A percentile compares a stretch with the other conserved stretches of the same genome.
Evolutionary conservation across 2,113 vertebrate species (phyloP).

Genomic region (Mormyrus lacerda): DNA sequence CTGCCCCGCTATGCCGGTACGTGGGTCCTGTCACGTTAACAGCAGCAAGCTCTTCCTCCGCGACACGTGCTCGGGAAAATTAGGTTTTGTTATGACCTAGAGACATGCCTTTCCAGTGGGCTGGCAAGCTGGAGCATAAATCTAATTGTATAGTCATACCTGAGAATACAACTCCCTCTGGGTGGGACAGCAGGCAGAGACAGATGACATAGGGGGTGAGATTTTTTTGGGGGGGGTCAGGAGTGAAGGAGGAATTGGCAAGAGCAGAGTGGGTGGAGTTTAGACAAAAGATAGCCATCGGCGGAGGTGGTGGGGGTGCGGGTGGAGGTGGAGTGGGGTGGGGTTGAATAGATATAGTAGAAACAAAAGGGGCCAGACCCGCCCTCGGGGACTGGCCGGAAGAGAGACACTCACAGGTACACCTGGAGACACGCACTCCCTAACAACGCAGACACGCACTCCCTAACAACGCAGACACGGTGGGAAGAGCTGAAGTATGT

Average conservation of each 20-base stretch:
- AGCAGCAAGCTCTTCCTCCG: background rate
- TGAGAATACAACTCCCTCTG: background rate
- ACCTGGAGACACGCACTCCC: background rate
- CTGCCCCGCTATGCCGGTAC: constrained; percentile 24
- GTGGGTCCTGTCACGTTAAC: background rate
- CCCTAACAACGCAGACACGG: background rate
- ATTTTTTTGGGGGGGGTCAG: background rate
- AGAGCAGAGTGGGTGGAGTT: background rate
- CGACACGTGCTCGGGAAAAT: background rate
- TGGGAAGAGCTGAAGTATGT: background rate
- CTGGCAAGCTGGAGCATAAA: background rate
- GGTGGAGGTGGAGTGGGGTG: background rate
- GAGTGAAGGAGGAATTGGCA: background rate
- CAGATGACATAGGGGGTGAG: background rate
- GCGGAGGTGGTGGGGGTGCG: background rate
- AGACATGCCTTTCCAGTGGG: background rate
- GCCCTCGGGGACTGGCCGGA: background rate
- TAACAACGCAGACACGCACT: background rate
- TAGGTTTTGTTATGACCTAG: background rate
- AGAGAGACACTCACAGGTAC: background rate
- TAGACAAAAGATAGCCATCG: background rate
- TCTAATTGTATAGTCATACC: background rate
- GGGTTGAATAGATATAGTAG: background rate
- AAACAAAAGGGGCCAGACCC: background rate
- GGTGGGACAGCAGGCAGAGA: background rate